Conservation (phyloP, 2,888 invertebrate genomes). For the Pristionchus exspectatus region DNA sequence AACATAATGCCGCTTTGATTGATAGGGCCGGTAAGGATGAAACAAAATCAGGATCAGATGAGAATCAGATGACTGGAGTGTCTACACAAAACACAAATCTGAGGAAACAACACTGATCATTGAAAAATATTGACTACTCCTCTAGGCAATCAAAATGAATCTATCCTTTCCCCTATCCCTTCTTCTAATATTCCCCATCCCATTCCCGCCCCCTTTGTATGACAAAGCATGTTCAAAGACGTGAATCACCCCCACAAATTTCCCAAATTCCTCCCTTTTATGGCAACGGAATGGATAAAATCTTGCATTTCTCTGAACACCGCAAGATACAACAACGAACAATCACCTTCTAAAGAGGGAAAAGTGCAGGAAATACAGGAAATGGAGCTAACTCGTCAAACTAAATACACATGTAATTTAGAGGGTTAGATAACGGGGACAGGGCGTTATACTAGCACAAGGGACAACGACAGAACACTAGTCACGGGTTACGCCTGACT, state of each 20-base stretch:
- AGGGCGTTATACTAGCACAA: background rate
- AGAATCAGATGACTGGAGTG: background rate
- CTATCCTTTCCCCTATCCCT: background rate
- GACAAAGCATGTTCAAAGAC: background rate
- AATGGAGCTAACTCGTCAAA: background rate
- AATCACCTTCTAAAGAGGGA: background rate
- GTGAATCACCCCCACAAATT: constrained; percentile 13
- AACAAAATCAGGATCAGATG: background rate
- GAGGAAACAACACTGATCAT: background rate
- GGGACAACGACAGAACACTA: background rate
- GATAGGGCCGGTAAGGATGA: background rate
- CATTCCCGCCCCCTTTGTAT: background rate
- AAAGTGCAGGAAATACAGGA: background rate
- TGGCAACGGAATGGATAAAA: constrained; percentile 7
- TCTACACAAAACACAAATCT: background rate
- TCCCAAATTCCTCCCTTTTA: background rate
- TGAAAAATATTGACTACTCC: background rate
- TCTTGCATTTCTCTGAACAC: background rate
- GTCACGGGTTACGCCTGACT: background rate
- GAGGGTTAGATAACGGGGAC: background rate
- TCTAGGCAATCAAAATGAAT: background rate
- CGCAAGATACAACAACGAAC: background rate
- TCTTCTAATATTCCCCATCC: background rate
- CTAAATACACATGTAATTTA: background rate
- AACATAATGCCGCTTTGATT: background rate